Evolutionary conservation across 2,797 vertebrate genomes (phyloP).

Genomic region (Salmo trutta): DNA sequence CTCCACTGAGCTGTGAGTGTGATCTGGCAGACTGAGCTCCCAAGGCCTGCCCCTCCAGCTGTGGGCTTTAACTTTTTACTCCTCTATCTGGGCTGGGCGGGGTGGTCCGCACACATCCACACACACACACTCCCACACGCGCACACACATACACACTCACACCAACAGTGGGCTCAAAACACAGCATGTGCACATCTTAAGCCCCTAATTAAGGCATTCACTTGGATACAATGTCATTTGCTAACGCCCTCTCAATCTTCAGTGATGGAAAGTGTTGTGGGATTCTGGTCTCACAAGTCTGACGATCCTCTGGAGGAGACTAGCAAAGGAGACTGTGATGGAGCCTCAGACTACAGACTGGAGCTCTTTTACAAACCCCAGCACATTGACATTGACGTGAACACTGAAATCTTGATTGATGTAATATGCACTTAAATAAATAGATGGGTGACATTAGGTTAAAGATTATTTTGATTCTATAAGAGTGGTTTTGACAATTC

Average conservation of each 20-base stretch:
- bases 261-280: constrained; percentile 31
- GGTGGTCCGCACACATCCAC: not conserved
- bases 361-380: too few relatives aligned
- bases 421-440: too few relatives aligned
- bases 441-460: too few relatives aligned
- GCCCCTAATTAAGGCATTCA: constrained; percentile 67
- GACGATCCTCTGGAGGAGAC: not conserved
- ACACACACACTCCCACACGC: too few relatives aligned
- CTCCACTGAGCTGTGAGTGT: constrained; percentile 1
- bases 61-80: not conserved
- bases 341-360: not conserved
- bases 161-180: constrained; percentile 6
- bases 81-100: not conserved
- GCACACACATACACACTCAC: not conserved
- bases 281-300: constrained; percentile 25
- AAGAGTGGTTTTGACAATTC: not conserved
- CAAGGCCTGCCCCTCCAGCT: constrained; percentile 1
- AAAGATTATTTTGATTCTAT: too few relatives aligned
- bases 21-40: not conserved
- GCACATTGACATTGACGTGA: too few relatives aligned
- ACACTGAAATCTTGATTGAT: too few relatives aligned
- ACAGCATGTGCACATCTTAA: constrained; percentile 37
- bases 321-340: not conserved
- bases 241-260: constrained; percentile 26
- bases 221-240: constrained; percentile 60